These are phyloP conservation scores for Caenorhabditis parvicauda DNA, from an alignment of 2,888 invertebrate genomes.

Conservation along the genomic window DNA sequence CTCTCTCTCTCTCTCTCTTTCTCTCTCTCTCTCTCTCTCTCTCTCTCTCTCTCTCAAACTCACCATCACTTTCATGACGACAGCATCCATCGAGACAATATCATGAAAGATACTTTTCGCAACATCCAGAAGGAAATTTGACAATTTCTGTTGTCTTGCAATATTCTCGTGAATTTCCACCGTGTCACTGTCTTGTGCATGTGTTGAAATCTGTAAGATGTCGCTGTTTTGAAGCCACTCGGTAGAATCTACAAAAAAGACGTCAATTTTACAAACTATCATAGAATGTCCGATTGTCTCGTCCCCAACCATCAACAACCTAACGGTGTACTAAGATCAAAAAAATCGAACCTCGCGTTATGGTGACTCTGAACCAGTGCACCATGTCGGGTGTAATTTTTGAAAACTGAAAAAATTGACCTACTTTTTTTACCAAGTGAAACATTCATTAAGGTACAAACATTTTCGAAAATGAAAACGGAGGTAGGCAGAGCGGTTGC, in stretches of 20 bases:
- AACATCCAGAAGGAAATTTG: constrained; percentile 77
- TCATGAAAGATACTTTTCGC: constrained; percentile 84
- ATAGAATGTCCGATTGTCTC: neutral
- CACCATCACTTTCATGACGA: constrained; percentile 79
- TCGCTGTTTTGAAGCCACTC: neutral
- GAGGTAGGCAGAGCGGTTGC: no score
- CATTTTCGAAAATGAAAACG: no score
- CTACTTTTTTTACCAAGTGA: no score
- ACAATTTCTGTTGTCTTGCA: constrained; percentile 59
- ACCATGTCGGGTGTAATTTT: no score
- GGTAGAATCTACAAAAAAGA: neutral
- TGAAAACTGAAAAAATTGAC: no score
- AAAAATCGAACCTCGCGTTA: no score
- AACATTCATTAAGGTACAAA: no score
- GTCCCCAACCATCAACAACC: no score
- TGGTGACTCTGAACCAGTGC: neutral
- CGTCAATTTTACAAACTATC: neutral
- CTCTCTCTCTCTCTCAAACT: neutral
- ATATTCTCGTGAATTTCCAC: constrained; percentile 36
- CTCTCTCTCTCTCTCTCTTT: neutral
- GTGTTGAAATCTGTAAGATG: constrained; percentile 69
- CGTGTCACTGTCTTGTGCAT: constrained; percentile 66
- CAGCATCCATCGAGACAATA: constrained; percentile 79
- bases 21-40: constrained; percentile 75
- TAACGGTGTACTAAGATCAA: no score